Conservation (phyloP, 2,888 invertebrate genomes). For the Serripes groenlandicus region DNA sequence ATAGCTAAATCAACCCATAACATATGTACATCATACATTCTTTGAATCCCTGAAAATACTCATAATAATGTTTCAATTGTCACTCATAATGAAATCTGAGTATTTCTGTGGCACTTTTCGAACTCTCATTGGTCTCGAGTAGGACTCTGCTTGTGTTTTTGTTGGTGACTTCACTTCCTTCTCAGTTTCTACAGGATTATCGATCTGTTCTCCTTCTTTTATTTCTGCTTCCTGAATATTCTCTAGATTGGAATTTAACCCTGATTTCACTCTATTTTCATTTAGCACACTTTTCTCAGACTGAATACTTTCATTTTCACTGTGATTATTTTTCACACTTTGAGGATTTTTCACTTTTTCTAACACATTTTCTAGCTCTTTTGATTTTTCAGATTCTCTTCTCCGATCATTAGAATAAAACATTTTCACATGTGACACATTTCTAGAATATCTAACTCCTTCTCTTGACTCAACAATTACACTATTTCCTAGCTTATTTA, state of each 20-base stretch:
- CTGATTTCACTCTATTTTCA: background rate
- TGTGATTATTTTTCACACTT: background rate
- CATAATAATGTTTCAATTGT: no score
- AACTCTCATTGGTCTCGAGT: background rate
- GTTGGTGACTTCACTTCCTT: background rate
- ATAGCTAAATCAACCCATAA: no score
- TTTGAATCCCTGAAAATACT: no score
- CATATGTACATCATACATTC: no score
- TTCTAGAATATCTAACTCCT: constrained; percentile 23
- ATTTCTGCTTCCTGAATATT: no score
- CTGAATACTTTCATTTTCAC: background rate
- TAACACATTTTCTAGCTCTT: background rate
- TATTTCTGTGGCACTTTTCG: background rate
- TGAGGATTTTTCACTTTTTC: no score
- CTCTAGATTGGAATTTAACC: no score
- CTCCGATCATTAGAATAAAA: no score
- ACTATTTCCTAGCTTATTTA: constrained; percentile 16
- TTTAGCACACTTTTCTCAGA: background rate
- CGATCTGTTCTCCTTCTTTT: background rate
- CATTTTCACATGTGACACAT: constrained; percentile 30
- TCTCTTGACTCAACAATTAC: constrained; percentile 21
- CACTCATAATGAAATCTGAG: background rate
- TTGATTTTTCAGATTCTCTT: background rate
- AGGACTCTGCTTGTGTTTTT: no score
- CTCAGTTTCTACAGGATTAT: background rate